Percentiles rank a stretch among this genome's conserved stretches.
These are phyloP conservation scores for Dendropsophus ebraccatus DNA, from an alignment of 2,113 vertebrate genomes.

Conservation along the genomic window DNA sequence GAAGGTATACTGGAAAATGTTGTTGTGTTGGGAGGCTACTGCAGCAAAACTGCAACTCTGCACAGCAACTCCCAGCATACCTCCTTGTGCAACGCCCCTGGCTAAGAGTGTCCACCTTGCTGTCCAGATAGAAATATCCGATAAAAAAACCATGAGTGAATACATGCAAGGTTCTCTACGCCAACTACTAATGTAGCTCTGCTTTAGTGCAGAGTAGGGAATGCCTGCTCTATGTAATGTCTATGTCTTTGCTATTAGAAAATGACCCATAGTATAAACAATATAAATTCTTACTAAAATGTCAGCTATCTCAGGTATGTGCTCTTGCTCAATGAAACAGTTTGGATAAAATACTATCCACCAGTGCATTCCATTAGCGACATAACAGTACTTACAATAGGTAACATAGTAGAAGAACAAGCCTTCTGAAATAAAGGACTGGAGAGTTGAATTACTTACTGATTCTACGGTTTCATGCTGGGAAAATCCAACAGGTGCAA, in stretches of 20 bases:
- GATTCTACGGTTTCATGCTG: constrained; percentile 97
- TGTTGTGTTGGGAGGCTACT: too few relatives aligned
- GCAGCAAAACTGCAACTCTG: too few relatives aligned
- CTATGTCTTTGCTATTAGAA: background rate
- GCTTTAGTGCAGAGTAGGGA: too few relatives aligned
- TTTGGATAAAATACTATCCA: background rate
- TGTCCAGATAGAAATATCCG: too few relatives aligned
- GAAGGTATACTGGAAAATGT: too few relatives aligned
- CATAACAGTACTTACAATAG: background rate
- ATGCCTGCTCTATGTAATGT: too few relatives aligned
- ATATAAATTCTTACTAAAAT: background rate
- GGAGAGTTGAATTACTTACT: constrained; percentile 77
- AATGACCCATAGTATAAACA: background rate
- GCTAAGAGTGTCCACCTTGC: too few relatives aligned
- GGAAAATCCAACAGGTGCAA: constrained; percentile 96
- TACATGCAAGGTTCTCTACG: too few relatives aligned
- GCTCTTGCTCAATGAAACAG: background rate
- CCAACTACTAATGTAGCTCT: too few relatives aligned
- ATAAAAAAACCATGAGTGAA: too few relatives aligned
- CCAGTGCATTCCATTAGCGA: background rate
- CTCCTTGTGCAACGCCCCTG: too few relatives aligned
- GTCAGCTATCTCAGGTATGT: constrained; percentile 16
- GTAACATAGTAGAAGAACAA: background rate
- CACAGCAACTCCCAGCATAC: too few relatives aligned
- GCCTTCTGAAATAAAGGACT: background rate